Conservation (phyloP, 2,797 vertebrate genomes). For the Macropus fuliginosus region DNA sequence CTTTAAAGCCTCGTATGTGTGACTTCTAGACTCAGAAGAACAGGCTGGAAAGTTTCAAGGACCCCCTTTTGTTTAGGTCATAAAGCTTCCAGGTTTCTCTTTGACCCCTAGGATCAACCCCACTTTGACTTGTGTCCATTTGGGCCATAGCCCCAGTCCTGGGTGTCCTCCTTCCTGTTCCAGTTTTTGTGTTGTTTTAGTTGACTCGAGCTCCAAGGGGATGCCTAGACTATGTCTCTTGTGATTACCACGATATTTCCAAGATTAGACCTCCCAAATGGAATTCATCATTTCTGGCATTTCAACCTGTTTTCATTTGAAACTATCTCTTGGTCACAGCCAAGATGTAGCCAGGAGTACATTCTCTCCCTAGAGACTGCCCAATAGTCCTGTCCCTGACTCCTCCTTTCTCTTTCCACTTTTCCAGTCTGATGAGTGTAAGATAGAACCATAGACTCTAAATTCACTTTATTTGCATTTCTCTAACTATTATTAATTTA, state of each 20-base stretch:
- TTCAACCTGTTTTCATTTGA: slow-evolving; percentile 20
- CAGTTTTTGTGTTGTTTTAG: slow-evolving; percentile 21
- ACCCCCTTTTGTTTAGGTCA: slow-evolving; percentile 73
- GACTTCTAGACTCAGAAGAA: slow-evolving; percentile 78
- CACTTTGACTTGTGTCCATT: slow-evolving; percentile 74
- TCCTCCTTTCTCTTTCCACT: not conserved
- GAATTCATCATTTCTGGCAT: slow-evolving; percentile 1
- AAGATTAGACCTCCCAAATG: not conserved
- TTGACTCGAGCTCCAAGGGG: not conserved
- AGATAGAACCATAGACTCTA: not conserved
- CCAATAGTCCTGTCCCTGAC: not conserved
- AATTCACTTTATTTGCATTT: not conserved
- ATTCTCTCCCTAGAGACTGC: not conserved
- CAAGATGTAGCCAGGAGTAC: not conserved
- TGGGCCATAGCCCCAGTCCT: slow-evolving; percentile 67
- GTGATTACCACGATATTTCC: not conserved
- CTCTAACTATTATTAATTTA: not conserved
- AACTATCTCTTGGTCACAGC: not conserved
- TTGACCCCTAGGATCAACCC: slow-evolving; percentile 79
- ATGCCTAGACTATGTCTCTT: not conserved
- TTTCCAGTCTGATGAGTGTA: not conserved
- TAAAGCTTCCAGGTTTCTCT: slow-evolving; percentile 70
- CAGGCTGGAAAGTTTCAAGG: slow-evolving; percentile 81
- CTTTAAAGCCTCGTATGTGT: slow-evolving; percentile 84
- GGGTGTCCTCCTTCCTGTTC: slow-evolving; percentile 41